Conservation (phyloP, 2,797 vertebrate species). For the Ambastaia sidthimunki region DNA sequence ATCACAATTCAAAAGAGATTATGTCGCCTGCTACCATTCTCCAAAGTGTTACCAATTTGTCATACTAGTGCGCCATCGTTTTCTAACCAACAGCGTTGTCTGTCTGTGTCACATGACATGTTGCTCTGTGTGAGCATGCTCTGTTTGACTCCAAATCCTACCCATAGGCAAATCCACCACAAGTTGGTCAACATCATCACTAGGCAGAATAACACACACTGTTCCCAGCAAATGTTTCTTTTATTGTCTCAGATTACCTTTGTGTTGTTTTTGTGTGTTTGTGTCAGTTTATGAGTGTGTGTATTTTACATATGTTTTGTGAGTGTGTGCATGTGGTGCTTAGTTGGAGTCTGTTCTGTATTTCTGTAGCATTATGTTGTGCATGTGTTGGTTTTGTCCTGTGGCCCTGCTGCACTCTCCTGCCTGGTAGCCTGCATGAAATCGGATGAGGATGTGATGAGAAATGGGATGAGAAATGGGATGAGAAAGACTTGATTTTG, state of each 20-base stretch:
- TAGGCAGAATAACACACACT: constrained; percentile 47
- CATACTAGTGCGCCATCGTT: constrained; percentile 22
- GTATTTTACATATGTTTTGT: no score
- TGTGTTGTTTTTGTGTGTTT: constrained; percentile 35
- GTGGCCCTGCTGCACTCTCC: constrained; percentile 46
- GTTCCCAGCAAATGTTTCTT: constrained; percentile 37
- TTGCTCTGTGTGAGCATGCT: constrained; percentile 64
- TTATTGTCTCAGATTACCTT: constrained; percentile 37
- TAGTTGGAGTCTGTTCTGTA: constrained; percentile 22
- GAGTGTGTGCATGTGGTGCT: constrained; percentile 36
- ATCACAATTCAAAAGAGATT: constrained; percentile 36
- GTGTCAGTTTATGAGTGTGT: constrained; percentile 7
- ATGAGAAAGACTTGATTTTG: constrained; percentile 24
- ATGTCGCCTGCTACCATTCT: constrained; percentile 18
- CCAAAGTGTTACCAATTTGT: constrained; percentile 20
- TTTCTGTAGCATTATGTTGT: constrained; percentile 38
- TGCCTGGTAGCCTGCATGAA: constrained; percentile 44
- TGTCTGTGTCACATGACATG: constrained; percentile 60
- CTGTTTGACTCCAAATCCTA: constrained; percentile 56
- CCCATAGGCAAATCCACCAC: constrained; percentile 53
- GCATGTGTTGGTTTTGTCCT: constrained; percentile 52
- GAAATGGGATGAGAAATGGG: constrained; percentile 43
- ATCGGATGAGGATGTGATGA: constrained; percentile 34
- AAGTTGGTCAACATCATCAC: constrained; percentile 43
- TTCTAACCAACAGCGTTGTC: constrained; percentile 56